Percentiles rank a stretch among this genome's conserved stretches.
phyloP scores from a whole-genome alignment of 1,140 invertebrate species.

The Campoletis sonorensis region DNA sequence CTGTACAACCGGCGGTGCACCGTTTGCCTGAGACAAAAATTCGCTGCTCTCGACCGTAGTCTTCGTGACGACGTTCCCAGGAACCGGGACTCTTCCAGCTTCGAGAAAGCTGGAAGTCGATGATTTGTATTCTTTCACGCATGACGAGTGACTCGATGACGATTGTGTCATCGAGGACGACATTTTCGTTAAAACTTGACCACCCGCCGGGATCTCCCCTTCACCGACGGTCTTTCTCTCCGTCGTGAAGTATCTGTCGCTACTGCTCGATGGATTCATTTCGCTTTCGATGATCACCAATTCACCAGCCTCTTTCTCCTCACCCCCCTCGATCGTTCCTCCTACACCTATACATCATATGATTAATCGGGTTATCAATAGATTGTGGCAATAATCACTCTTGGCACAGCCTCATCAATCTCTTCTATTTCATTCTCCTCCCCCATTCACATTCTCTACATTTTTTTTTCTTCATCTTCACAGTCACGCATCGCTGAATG shows the following conservation, averaged over 20 bases:
- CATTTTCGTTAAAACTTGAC: slow-evolving; percentile 70
- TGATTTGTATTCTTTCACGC: slow-evolving; percentile 71
- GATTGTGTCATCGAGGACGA: slow-evolving; percentile 73
- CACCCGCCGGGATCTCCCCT: slow-evolving; percentile 59
- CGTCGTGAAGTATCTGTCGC: slow-evolving; percentile 71
- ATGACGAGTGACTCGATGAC: slow-evolving; percentile 69
- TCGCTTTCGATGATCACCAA: slow-evolving; percentile 60
- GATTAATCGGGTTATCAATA: slow-evolving; percentile 72
- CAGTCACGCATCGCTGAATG: slow-evolving; percentile 33
- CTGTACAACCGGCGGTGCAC: slow-evolving; percentile 71
- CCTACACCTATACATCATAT: slow-evolving; percentile 59
- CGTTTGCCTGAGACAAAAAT: slow-evolving; percentile 72
- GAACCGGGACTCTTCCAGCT: slow-evolving; percentile 62
- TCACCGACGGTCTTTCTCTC: slow-evolving; percentile 66
- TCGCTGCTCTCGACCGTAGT: slow-evolving; percentile 67
- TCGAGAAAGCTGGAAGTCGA: slow-evolving; percentile 66
- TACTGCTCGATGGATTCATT: slow-evolving; percentile 73
- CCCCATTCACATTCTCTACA: not conserved
- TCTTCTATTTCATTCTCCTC: not conserved
- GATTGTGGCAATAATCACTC: slow-evolving; percentile 54
- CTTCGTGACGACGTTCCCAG: slow-evolving; percentile 65
- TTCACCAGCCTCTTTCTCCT: slow-evolving; percentile 47
- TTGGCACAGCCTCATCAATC: slow-evolving; percentile 50
- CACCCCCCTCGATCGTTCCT: slow-evolving; percentile 58
- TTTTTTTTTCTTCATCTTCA: not conserved